phyloP scores from a whole-genome alignment of 2,113 vertebrate genomes.

The Hydrolagus affinis region DNA sequence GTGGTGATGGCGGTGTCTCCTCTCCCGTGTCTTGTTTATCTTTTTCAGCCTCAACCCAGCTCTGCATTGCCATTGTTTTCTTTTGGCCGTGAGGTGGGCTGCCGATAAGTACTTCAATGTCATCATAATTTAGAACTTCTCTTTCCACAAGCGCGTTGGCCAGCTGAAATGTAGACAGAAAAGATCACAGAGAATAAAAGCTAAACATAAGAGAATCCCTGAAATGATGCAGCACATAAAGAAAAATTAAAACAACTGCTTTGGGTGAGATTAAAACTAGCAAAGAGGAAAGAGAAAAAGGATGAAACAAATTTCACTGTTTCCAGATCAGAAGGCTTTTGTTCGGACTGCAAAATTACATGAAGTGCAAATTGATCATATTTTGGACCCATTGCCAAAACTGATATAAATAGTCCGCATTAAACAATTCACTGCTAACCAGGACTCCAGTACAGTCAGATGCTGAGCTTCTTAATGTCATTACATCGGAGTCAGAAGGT shows the following conservation, averaged over 20 bases:
- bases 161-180: conserved; percentile 57
- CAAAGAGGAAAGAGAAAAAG: not conserved
- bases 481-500: not conserved
- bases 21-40: conserved; percentile 76
- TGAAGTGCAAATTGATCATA: too few species aligned
- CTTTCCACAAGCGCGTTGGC: conserved; percentile 78
- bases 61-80: conserved; percentile 84
- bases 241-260: not conserved
- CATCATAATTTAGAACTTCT: conserved; percentile 89
- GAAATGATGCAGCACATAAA: not conserved
- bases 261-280: not conserved
- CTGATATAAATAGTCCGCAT: not conserved
- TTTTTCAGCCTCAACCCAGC: conserved; percentile 78
- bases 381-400: not conserved
- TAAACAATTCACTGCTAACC: not conserved
- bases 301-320: not conserved
- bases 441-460: not conserved
- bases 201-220: not conserved
- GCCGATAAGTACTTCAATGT: conserved; percentile 85
- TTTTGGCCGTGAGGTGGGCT: conserved; percentile 79
- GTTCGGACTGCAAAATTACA: not conserved
- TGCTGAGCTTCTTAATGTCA: not conserved
- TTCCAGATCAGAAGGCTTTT: not conserved
- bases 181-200: not conserved
- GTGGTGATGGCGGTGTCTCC: conserved; percentile 57